These are phyloP conservation scores for Phoenicopterus ruber DNA, from an alignment of 2,113 vertebrate species.

Conservation along the genomic window DNA sequence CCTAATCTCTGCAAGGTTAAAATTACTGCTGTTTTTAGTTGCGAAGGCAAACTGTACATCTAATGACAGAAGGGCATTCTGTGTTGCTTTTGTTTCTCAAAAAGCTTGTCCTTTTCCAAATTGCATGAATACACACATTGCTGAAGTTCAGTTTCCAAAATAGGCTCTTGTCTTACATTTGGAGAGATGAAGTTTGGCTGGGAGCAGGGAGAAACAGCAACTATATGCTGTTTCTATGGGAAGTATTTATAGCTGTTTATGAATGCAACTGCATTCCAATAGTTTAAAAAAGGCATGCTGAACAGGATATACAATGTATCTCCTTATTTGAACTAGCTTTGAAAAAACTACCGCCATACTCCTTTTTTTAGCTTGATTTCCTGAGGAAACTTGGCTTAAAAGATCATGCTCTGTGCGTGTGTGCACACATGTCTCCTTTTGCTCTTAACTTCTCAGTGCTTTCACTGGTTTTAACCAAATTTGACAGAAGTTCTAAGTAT, in stretches of 20 bases:
- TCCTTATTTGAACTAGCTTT: slow-evolving; percentile 53
- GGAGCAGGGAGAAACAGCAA: neutral
- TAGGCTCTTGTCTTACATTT: slow-evolving; percentile 11
- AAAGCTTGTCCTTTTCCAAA: neutral
- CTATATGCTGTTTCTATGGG: slow-evolving; percentile 39
- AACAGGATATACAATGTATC: slow-evolving; percentile 4
- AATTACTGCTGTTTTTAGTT: neutral
- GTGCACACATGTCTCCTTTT: neutral
- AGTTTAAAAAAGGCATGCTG: slow-evolving; percentile 9
- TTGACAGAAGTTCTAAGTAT: neutral
- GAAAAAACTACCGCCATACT: neutral
- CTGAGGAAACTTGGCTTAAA: slow-evolving; percentile 5
- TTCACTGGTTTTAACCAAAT: neutral
- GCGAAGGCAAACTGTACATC: neutral
- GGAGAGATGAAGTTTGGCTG: slow-evolving; percentile 22
- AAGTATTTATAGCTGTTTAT: slow-evolving; percentile 57
- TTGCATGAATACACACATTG: neutral
- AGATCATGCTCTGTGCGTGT: neutral
- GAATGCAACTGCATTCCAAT: slow-evolving; percentile 30
- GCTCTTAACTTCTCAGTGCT: neutral
- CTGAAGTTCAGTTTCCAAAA: slow-evolving; percentile 47
- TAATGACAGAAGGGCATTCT: neutral
- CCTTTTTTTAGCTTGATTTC: slow-evolving; percentile 23
- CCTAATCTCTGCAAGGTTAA: neutral
- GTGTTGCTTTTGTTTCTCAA: neutral